These are phyloP conservation scores for Alligator mississippiensis DNA, from an alignment of 2,113 vertebrate genomes.

Conservation along the genomic window DNA sequence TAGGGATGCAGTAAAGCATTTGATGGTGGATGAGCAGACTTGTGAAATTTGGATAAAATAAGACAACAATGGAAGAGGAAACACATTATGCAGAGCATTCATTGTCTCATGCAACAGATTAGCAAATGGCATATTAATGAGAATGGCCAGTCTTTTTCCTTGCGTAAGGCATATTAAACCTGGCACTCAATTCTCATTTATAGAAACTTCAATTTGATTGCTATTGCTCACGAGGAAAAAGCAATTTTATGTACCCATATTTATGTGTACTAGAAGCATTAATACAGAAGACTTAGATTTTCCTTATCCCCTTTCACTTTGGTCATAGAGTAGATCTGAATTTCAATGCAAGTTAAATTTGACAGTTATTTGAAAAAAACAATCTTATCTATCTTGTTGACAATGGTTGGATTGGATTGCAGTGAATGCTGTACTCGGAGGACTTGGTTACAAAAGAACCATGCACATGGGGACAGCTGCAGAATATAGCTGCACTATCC, in stretches of 20 bases:
- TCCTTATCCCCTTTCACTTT: neutral
- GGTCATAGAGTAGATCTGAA: neutral
- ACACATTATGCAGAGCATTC: neutral
- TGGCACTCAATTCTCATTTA: neutral
- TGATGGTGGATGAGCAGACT: neutral
- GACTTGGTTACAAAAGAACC: neutral
- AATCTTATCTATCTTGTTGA: neutral
- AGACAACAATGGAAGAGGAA: neutral
- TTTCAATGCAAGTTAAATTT: neutral
- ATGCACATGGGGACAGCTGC: fast-evolving
- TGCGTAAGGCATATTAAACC: neutral
- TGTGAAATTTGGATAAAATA: neutral
- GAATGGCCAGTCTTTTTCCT: neutral
- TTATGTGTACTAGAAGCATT: neutral
- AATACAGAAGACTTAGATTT: neutral
- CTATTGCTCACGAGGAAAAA: neutral
- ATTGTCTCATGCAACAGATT: neutral
- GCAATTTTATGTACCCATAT: constrained; percentile 8
- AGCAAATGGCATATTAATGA: neutral
- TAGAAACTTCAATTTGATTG: constrained; percentile 11
- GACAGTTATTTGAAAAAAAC: neutral
- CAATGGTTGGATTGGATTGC: neutral
- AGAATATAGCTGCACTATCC: neutral
- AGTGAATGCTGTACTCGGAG: neutral
- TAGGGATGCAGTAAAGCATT: neutral